Base-by-base conservation (phyloP, 2,888 invertebrate species). In the Poecilobothrus nobilitatus region DNA sequence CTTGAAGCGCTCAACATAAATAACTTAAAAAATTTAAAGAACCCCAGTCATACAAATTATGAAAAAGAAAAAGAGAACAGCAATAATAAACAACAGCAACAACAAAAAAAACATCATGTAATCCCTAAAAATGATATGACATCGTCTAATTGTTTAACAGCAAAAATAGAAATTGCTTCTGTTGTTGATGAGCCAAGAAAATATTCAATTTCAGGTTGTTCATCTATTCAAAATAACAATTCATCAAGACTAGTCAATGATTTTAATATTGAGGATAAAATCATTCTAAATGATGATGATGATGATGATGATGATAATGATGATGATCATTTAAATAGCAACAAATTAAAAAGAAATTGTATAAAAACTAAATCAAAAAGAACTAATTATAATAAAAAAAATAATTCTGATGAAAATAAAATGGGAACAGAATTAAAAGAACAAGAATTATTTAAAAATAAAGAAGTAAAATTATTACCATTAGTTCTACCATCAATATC, bases 1-100 rank as follows among this genome's bases (percentile, higher is more conserved):
- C n/a, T 53, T 53, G 53, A 53, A 53, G 53, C 53, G n/a, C 53
- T 53, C 53, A 53, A 53, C 18, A 53, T 53, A 53, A 53, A 53
- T 53, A 53, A 53, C 7, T 18, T 53, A 27, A 27, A 15, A 12
- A 27, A 27, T 15, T 63, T 18, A 53, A 9, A n/a, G 5, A n/a
- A 53, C 53, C 5, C n/a, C 18, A 53, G 18, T 53, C 15, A 12
- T 53, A 53, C n/a, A n/a, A 53, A 18, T 18, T 2, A 53, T 53
- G 18, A 63, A 3, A 15, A 27, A 22, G 27, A 63, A 20, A 10
- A 21, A 2, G 5, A 27, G 2, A 27, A 4, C 10, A 18, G 21
- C 12, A 18, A 63, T 27, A 18, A 63, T 27, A 27, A 27, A 63
- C 15, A 53, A 27, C 27, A 27, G 5, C 27, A 27, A 27, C 27